Percentiles rank a stretch among this genome's conserved stretches.
Conservation (phyloP, 2,888 invertebrate species). For the Watsonalla binaria region DNA sequence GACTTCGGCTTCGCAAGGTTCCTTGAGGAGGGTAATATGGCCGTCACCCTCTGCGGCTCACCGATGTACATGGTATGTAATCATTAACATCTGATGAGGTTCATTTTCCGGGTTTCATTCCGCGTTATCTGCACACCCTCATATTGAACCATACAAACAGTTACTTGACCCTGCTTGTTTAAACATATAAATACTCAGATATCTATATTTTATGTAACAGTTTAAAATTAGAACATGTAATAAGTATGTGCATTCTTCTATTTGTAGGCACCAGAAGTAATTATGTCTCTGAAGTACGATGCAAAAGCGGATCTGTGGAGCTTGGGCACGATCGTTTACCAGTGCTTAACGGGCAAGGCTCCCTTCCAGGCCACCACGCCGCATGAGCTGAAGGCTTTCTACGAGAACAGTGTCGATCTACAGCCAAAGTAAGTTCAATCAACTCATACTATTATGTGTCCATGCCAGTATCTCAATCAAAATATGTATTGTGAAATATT, state of each 20-base stretch:
- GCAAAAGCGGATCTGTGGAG: conserved; percentile 99
- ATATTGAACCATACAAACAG: no score
- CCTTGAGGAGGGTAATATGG: conserved; percentile 99
- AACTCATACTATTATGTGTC: background rate
- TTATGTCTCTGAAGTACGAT: conserved; percentile 99
- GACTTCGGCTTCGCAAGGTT: conserved; percentile 99
- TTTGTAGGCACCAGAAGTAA: conserved; percentile 96
- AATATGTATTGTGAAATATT: background rate
- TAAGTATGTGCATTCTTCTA: background rate
- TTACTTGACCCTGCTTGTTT: background rate
- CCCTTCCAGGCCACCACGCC: conserved; percentile 99
- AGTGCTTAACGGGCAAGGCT: conserved; percentile 98
- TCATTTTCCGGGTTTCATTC: conserved; percentile 1
- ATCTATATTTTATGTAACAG: no score
- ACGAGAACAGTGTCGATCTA: conserved; percentile 95
- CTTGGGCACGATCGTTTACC: conserved; percentile 98
- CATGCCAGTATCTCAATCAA: background rate
- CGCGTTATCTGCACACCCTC: background rate
- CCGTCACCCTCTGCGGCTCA: conserved; percentile 98
- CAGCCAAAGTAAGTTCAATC: conserved; percentile 87
- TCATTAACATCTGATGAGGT: background rate
- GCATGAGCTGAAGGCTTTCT: conserved; percentile 96
- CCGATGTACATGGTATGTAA: conserved; percentile 98
- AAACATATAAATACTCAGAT: no score
- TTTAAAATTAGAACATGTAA: no score